phyloP scores from a whole-genome alignment of 1,140 invertebrate species.

The Drosophila leontia region DNA sequence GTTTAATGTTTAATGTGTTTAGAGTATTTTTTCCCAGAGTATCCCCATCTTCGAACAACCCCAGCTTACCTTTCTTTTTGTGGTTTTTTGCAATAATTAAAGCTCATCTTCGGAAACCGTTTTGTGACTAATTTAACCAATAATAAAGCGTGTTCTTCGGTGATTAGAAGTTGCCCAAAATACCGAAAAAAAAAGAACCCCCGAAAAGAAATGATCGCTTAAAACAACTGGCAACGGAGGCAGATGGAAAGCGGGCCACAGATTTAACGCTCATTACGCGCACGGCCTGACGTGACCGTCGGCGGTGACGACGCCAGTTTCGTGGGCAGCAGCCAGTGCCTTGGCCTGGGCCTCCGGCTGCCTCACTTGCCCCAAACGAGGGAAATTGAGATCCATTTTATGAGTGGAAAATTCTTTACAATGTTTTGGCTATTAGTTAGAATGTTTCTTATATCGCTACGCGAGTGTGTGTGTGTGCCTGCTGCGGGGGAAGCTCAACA shows the following conservation, averaged over 20 bases:
- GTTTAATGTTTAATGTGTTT: neutral
- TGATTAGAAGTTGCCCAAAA: constrained; percentile 80
- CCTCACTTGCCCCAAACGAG: constrained; percentile 40
- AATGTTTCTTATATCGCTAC: constrained; percentile 59
- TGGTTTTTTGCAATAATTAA: constrained; percentile 72
- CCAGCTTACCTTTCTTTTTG: neutral
- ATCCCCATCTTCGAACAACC: neutral
- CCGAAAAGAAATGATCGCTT: constrained; percentile 29
- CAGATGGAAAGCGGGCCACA: constrained; percentile 62
- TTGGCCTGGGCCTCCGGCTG: constrained; percentile 1
- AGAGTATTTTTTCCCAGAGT: neutral
- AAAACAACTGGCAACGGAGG: constrained; percentile 21
- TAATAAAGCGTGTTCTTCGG: constrained; percentile 71
- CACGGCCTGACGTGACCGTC: constrained; percentile 73
- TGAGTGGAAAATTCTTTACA: constrained; percentile 41
- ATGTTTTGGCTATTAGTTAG: constrained; percentile 74
- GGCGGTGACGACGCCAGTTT: constrained; percentile 53
- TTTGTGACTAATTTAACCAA: constrained; percentile 81
- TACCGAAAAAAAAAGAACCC: constrained; percentile 19
- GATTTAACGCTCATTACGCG: constrained; percentile 81
- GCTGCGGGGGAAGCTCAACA: constrained; percentile 48
- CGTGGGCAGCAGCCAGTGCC: constrained; percentile 60
- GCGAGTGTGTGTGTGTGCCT: constrained; percentile 16
- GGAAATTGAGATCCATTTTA: constrained; percentile 74
- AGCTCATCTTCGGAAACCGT: constrained; percentile 74